phyloP scores from a whole-genome alignment of 2,888 invertebrate species.

The Cristatella mucedo region DNA sequence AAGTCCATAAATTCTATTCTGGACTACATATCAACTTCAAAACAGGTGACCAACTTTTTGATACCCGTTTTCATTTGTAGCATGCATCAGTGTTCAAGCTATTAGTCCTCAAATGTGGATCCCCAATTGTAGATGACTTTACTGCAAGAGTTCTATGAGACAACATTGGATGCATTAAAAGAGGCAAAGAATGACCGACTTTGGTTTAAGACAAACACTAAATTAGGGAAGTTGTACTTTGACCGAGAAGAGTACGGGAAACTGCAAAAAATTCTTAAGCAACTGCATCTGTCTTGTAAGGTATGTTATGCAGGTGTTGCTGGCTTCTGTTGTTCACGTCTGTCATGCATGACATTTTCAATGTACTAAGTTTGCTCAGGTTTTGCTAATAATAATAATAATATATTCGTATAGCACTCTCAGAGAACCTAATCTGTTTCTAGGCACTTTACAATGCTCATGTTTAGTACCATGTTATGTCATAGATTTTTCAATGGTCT shows the following conservation, averaged over 20 bases:
- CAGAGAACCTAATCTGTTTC: too few relatives aligned
- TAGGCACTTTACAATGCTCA: too few relatives aligned
- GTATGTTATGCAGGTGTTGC: slow-evolving; percentile 39
- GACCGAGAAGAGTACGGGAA: slow-evolving; percentile 86
- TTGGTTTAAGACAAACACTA: slow-evolving; percentile 99
- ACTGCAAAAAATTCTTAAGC: slow-evolving; percentile 86
- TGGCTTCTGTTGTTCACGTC: not conserved
- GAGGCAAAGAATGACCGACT: slow-evolving; percentile 96
- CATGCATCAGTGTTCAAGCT: too few relatives aligned
- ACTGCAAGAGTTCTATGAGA: slow-evolving; percentile 94
- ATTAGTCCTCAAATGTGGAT: not conserved
- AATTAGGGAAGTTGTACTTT: slow-evolving; percentile 91
- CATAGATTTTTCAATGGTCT: too few relatives aligned
- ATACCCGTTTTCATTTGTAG: not conserved
- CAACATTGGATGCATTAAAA: slow-evolving; percentile 47
- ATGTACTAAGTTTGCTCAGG: too few relatives aligned
- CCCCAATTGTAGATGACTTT: slow-evolving; percentile 65
- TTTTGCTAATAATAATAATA: too few relatives aligned
- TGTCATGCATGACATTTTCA: slow-evolving; percentile 3
- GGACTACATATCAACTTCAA: slow-evolving; percentile 96
- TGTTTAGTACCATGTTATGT: too few relatives aligned
- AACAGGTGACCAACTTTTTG: slow-evolving; percentile 61
- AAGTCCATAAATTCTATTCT: slow-evolving; percentile 98
- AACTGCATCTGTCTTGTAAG: slow-evolving; percentile 90
- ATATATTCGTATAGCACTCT: too few relatives aligned